These are phyloP conservation scores for Eupithecia tripunctaria DNA, from an alignment of 2,888 invertebrate genomes.

Conservation along the genomic window DNA sequence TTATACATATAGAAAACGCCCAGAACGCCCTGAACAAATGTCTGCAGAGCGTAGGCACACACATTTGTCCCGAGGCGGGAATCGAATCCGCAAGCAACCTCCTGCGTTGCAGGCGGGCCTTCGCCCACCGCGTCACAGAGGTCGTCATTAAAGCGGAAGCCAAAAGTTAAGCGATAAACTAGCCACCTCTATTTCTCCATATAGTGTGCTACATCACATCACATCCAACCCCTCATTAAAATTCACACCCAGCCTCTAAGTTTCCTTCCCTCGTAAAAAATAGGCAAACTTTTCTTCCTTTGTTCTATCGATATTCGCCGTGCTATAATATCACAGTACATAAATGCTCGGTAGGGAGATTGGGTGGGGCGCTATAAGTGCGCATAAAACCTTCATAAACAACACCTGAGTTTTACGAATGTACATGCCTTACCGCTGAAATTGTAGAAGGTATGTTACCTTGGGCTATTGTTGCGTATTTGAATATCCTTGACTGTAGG, in stretches of 20 bases:
- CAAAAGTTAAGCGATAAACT: background rate
- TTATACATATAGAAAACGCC: too few relatives aligned
- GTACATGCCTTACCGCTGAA: conserved; percentile 23
- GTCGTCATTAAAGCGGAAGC: background rate
- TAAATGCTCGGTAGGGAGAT: conserved; percentile 42
- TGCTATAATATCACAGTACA: conserved; percentile 43
- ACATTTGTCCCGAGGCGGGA: too few relatives aligned
- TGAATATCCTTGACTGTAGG: background rate
- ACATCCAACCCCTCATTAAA: conserved; percentile 20
- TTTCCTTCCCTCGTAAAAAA: conserved; percentile 21
- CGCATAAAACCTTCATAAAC: conserved; percentile 44
- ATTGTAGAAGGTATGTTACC: background rate
- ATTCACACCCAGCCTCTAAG: conserved; percentile 21
- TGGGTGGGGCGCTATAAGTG: conserved; percentile 41
- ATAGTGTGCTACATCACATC: background rate
- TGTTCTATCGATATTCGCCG: conserved; percentile 44
- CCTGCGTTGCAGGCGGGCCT: too few relatives aligned
- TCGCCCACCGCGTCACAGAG: too few relatives aligned
- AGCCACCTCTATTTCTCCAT: background rate
- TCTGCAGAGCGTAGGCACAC: too few relatives aligned
- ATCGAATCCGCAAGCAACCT: too few relatives aligned
- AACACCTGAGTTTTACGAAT: conserved; percentile 43
- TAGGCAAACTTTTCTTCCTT: conserved; percentile 33
- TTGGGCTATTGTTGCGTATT: background rate
- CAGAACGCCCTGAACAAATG: too few relatives aligned